These are phyloP conservation scores for Pangasius djambal DNA, from an alignment of 2,797 vertebrate genomes.

Conservation along the genomic window DNA sequence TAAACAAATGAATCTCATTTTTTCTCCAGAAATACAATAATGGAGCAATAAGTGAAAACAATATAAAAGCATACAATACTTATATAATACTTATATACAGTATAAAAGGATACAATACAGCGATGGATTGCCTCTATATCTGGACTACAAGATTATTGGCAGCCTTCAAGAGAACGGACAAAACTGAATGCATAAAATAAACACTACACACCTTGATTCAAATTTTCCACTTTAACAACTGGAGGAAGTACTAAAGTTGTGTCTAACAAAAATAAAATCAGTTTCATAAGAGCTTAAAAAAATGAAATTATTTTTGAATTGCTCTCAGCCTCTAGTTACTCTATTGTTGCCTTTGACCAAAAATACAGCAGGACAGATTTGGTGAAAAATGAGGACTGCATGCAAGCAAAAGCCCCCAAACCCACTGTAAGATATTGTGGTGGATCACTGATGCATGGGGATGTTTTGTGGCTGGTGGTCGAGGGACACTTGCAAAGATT, in stretches of 20 bases:
- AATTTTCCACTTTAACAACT: background rate
- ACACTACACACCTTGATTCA: background rate
- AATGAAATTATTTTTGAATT: background rate
- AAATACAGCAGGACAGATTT: too few relatives aligned
- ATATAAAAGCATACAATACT: background rate
- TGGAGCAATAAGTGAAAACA: background rate
- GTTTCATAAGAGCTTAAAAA: background rate
- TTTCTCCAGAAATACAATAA: background rate
- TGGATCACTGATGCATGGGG: background rate
- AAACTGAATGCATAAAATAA: background rate
- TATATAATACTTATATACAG: background rate
- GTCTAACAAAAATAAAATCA: background rate
- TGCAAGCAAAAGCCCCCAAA: background rate
- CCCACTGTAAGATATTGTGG: background rate
- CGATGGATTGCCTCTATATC: background rate
- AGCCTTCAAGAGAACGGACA: background rate
- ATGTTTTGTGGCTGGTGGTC: background rate
- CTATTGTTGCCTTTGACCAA: background rate
- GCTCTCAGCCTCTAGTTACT: background rate
- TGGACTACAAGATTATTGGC: background rate
- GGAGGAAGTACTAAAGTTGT: background rate
- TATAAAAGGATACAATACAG: background rate
- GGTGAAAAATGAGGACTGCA: background rate
- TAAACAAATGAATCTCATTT: background rate
- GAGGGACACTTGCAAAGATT: background rate